phyloP scores from a whole-genome alignment of 1,140 invertebrate species.

The Marisa cornuarietis region DNA sequence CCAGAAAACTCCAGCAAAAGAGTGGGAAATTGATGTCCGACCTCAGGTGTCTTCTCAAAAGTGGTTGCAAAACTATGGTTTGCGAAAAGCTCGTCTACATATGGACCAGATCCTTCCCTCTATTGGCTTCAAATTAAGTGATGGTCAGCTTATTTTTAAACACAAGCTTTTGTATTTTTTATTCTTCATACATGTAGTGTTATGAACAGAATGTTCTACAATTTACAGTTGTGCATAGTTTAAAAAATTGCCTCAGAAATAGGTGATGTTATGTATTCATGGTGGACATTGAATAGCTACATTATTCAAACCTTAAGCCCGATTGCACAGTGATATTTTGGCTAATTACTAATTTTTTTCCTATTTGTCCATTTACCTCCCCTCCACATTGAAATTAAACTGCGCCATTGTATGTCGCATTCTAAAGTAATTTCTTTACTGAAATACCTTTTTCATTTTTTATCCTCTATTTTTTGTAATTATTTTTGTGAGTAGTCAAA shows the following conservation, averaged over 20 bases:
- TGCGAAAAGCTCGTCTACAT: constrained; percentile 57
- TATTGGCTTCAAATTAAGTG: constrained; percentile 64
- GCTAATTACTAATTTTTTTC: no score
- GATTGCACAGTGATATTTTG: no score
- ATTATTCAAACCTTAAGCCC: no score
- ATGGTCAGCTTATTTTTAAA: constrained; percentile 47
- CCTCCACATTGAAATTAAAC: no score
- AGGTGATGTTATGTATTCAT: no score
- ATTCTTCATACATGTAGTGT: background rate
- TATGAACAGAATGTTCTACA: background rate
- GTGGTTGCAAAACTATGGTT: constrained; percentile 63
- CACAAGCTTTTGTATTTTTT: background rate
- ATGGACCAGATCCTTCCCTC: constrained; percentile 58
- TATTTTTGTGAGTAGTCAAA: no score
- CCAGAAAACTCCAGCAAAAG: constrained; percentile 46
- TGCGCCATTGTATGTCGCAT: no score
- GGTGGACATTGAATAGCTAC: no score
- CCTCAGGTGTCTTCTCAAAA: constrained; percentile 55
- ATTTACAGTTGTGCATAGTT: background rate
- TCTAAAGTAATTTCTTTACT: no score
- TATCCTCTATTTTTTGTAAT: no score
- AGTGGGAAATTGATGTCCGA: constrained; percentile 61
- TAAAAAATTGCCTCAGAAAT: background rate
- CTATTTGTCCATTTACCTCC: no score
- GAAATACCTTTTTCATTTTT: no score